These are phyloP conservation scores for Strigops habroptila DNA, from an alignment of 2,113 vertebrate genomes.

Conservation along the genomic window DNA sequence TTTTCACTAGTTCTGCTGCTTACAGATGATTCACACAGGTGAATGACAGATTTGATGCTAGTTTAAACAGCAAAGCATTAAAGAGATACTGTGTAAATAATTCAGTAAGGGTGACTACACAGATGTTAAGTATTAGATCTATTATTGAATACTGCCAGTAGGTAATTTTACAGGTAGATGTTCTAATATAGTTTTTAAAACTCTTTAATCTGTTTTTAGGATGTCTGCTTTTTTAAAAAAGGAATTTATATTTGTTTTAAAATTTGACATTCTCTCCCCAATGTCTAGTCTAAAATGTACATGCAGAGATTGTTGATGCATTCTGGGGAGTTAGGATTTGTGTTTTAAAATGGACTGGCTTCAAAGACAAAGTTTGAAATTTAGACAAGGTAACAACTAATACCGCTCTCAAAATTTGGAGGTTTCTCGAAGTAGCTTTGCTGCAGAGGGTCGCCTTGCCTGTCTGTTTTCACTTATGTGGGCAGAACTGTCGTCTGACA, in stretches of 20 bases:
- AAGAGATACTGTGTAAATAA: not conserved
- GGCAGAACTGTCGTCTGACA: not conserved
- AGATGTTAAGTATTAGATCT: not conserved
- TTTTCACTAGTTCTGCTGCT: not conserved
- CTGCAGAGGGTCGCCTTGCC: not conserved
- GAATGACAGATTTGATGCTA: not conserved
- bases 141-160: not conserved
- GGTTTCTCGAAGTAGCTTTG: not conserved
- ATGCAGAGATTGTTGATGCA: not conserved
- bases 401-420: not conserved
- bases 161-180: not conserved
- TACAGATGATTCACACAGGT: not conserved
- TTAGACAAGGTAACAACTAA: not conserved
- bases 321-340: not conserved
- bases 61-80: not conserved
- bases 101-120: not conserved
- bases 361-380: not conserved
- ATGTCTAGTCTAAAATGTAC: not conserved
- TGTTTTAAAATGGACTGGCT: not conserved
- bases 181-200: not conserved
- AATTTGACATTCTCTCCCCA: not conserved
- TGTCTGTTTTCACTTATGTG: not conserved
- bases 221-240: not conserved
- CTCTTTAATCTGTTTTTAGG: not conserved
- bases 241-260: not conserved